phyloP scores from a whole-genome alignment of 1,140 invertebrate genomes.

The Pogonomyrmex californicus region DNA sequence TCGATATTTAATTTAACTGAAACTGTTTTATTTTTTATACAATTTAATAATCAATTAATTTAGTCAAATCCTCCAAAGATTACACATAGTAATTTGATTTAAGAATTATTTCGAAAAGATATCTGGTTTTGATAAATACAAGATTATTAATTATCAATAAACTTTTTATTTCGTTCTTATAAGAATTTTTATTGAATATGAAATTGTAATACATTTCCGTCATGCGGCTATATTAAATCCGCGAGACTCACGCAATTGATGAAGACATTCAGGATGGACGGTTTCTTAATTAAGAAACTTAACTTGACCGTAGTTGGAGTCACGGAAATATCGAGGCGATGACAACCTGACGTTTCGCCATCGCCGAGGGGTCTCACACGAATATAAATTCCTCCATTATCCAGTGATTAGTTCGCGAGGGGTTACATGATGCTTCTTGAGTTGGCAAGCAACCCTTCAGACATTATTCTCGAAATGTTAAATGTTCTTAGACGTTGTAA shows the following conservation, averaged over 20 bases:
- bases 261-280: constrained; percentile 30
- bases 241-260: not conserved
- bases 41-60: not conserved
- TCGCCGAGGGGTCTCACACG: constrained; percentile 33
- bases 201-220: not conserved
- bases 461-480: constrained; percentile 33
- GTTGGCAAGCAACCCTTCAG: constrained; percentile 25
- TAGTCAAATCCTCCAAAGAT: not conserved
- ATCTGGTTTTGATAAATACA: not conserved
- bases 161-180: not conserved
- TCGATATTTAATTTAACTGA: not conserved
- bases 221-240: constrained; percentile 6
- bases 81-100: not conserved
- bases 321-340: constrained; percentile 53
- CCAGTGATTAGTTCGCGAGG: constrained; percentile 74
- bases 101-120: not conserved
- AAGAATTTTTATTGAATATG: not conserved
- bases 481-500: not conserved
- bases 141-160: not conserved
- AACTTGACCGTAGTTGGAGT: constrained; percentile 64
- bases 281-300: constrained; percentile 79
- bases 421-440: constrained; percentile 23
- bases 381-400: constrained; percentile 82
- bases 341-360: constrained; percentile 70
- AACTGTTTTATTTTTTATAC: not conserved